Evolutionary conservation across 2,113 vertebrate species (phyloP), one percentile per base, ranked within the genome.

Genomic region (Amphilophus citrinellus): DNA sequence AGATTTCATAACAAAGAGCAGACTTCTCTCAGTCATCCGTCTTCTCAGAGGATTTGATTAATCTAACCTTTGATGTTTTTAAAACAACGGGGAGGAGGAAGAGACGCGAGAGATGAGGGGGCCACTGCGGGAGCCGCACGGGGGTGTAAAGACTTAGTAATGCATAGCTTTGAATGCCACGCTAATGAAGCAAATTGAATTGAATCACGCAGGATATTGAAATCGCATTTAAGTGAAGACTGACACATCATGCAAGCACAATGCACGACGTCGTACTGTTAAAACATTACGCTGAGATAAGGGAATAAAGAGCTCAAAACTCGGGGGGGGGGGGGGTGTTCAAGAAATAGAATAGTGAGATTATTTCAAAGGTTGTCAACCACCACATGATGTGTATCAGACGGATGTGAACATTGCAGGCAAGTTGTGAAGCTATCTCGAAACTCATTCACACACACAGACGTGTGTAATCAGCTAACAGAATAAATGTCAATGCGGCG

Each of bases 161-260:
- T 61, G 66, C 57, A 57, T n/a, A 7, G 82, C 87, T 92, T 85
- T 89, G 80, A 92, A 89, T 83, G 88, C 73, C 37, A 11, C 20
- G 32, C 82, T 91, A 93, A 93, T 91, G 88, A 93, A 90, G 58
- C 61, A 78, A 86, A 91, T 91, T 90, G 77, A 91, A 94, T 77
- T 53, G 75, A 89, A 87, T 92, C 80, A 50, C 66, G 30, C 73
- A 68, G 85, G 80, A 92, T 84, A 86, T 87, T 62, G 80, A 62
- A 75, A 84, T 68, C 60, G 80, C 10, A 77, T 76, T 73, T 53
- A 58, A 58, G 66, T 2, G 2, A 6, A 50, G 81, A 82, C 63
- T 50, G 83, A 86, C n/a, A 10, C 83, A 76, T 85, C 80, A 59
- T 47, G 89, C 27, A 35, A 63, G 77, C 65, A 47, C 71, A 58